Percentiles rank a stretch among this genome's conserved stretches.
These are phyloP conservation scores for Aurelia sp. DNA, from an alignment of 30 jellyfish, hydroid and myxozoan genomes.

Conservation along the genomic window DNA sequence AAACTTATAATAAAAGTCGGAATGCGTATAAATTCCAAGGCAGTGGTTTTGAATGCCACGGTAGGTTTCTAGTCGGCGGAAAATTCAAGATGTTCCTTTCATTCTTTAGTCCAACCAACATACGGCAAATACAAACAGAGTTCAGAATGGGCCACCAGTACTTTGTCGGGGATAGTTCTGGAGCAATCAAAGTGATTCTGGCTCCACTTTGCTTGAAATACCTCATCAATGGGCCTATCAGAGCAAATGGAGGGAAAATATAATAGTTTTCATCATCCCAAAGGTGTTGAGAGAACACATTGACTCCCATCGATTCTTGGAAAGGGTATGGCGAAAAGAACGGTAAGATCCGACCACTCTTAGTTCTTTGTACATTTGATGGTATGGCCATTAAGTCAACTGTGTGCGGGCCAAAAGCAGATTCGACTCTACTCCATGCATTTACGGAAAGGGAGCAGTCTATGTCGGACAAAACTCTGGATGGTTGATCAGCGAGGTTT, in stretches of 20 bases:
- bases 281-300: background rate
- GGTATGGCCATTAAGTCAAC: conserved; percentile 20
- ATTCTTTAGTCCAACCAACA: background rate
- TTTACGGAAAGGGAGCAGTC: conserved; percentile 21
- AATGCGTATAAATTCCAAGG: too few relatives aligned
- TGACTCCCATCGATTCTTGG: too few relatives aligned
- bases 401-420: conserved; percentile 13
- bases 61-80: too few relatives aligned
- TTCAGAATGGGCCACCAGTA: too few relatives aligned
- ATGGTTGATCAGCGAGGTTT: conserved; percentile 1
- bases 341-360: background rate
- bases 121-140: too few relatives aligned
- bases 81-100: background rate
- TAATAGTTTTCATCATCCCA: background rate
- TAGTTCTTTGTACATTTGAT: background rate
- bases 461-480: background rate
- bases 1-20: too few relatives aligned
- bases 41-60: too few relatives aligned
- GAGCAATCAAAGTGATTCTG: too few relatives aligned
- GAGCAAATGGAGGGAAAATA: conserved; percentile 22
- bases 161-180: too few relatives aligned
- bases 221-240: conserved; percentile 4
- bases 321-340: background rate
- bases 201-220: background rate
- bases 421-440: conserved; percentile 1